phyloP scores from a whole-genome alignment of 2,113 vertebrate species.

The Greenwoodochromis staneri region DNA sequence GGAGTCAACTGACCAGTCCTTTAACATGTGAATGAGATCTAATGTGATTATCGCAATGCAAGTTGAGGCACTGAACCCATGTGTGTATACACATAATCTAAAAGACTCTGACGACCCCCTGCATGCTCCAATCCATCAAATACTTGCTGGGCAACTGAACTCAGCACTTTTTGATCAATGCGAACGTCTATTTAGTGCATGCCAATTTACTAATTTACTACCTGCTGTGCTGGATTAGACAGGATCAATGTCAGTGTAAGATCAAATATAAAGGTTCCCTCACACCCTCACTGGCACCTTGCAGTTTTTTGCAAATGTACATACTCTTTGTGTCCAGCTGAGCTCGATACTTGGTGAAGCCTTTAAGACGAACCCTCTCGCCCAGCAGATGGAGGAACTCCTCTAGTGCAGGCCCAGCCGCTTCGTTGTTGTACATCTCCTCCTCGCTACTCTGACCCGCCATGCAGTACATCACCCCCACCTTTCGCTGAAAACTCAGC shows the following conservation, averaged over 20 bases:
- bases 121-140: neutral
- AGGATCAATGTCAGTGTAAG: neutral
- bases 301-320: conserved; percentile 22
- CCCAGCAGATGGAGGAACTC: conserved; percentile 96
- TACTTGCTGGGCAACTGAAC: neutral
- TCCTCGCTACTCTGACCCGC: conserved; percentile 94
- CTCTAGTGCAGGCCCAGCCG: conserved; percentile 88
- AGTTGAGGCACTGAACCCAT: neutral
- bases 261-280: neutral
- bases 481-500: conserved; percentile 96
- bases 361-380: conserved; percentile 91
- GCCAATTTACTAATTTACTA: neutral
- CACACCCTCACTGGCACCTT: neutral
- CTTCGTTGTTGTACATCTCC: conserved; percentile 98
- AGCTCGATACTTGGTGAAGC: conserved; percentile 93
- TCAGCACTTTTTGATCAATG: neutral
- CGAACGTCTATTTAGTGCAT: neutral
- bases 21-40: neutral
- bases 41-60: neutral
- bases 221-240: neutral
- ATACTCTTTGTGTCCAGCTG: conserved; percentile 98
- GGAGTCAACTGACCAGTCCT: neutral
- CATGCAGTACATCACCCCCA: conserved; percentile 98
- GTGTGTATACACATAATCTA: neutral
- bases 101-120: neutral